phyloP scores from a whole-genome alignment of 2,113 vertebrate genomes.

The Callorhinus ursinus region DNA sequence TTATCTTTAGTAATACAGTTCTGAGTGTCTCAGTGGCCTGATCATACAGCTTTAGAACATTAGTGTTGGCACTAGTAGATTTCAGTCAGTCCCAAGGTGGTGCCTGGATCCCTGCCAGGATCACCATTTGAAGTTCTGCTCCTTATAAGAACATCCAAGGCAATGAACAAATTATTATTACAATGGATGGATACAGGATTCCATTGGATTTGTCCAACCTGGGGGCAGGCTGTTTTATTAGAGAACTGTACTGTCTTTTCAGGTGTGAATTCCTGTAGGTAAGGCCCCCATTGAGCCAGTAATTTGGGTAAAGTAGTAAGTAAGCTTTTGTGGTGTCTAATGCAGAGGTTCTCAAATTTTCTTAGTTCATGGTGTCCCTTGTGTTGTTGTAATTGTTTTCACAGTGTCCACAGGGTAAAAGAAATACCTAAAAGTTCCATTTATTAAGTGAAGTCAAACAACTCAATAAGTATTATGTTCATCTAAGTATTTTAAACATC shows the following conservation, averaged over 20 bases:
- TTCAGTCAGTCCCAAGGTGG: neutral
- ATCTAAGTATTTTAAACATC: neutral
- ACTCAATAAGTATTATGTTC: neutral
- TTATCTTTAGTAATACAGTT: neutral
- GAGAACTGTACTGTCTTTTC: neutral
- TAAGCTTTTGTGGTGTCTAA: neutral
- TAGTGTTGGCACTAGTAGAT: neutral
- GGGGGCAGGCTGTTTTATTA: neutral
- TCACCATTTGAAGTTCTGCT: neutral
- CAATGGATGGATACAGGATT: neutral
- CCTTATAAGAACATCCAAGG: neutral
- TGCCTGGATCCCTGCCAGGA: neutral
- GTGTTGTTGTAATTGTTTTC: neutral
- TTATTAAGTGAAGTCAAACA: neutral
- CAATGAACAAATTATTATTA: neutral
- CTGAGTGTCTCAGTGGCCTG: neutral
- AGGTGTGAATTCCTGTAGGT: neutral
- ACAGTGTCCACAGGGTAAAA: neutral
- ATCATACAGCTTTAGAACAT: neutral
- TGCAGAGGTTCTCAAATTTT: neutral
- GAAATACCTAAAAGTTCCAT: neutral
- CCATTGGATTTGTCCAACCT: neutral
- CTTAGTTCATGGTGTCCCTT: neutral
- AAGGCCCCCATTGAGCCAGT: neutral
- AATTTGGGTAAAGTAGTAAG: neutral